Evolutionary conservation across 2,113 vertebrate genomes (phyloP), one percentile per base, ranked within the genome.

Genomic region (Falco punctatus): DNA sequence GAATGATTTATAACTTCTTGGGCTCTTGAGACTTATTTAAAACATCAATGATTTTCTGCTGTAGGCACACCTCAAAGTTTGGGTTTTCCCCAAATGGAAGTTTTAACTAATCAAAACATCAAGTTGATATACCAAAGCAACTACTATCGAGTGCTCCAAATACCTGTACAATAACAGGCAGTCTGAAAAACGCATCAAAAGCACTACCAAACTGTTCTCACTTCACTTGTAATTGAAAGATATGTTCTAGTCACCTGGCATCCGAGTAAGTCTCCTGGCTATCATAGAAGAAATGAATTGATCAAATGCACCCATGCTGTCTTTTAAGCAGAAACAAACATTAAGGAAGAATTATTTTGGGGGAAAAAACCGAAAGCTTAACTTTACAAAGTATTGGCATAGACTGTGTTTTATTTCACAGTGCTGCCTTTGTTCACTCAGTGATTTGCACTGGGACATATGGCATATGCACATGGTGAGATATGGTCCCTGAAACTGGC

Each of bases 1-100:
- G 35, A 97, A 91, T 91, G 86, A 94, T 96, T 94, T 92, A 94
- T 77, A 72, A 35, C 54, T 94, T 91, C 73, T 72, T 16, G 7
- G 38, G 61, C 96, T 92, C 92, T 20, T 61, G 94, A 95, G 94
- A 92, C 35, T 61, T 32, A 33, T 85, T 72, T 69, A 78, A 92
- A 96, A 92, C 86, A 81, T 75, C 0, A 0, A 72, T 49, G 49
- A 89, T 88, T 96, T 92, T 94, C 92, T 94, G 94, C 94, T 73
- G 2, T 73, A 95, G 83, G 91, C 96, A 87, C 49, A 89, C 77
- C 91, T 96, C 94, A 97, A 79, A 94, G 95, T 66, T 82, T 66
- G 42, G 42, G 24, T 77, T 85, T 92, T 92, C 83, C 81, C 65
- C 65, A 81, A 74, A 80, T 90, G 81, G 35, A 91, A 94, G 23